Evolutionary conservation across 2,113 vertebrate species (phyloP), one percentile per base, ranked within the genome.

Genomic region (Hucho hucho): DNA sequence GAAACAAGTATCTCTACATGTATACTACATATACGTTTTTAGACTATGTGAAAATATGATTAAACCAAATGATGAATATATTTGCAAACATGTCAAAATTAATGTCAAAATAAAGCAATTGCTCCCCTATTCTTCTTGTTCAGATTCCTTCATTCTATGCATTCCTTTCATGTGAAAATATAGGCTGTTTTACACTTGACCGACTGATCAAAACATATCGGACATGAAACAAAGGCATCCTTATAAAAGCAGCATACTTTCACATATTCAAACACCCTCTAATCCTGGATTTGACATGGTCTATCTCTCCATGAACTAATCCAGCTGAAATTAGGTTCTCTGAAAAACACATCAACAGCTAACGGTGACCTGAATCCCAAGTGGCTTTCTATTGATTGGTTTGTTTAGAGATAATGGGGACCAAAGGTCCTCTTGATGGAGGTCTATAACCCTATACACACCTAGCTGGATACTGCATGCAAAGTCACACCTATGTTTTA

Each of bases 391-490:
- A 79, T 56, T 67, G 64, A 6, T n/a, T 64, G 53, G 25, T 29
- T 76, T 22, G 16, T 64, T 76, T 70, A 43, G 79, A 59, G 32
- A 64, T 59, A 70, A 5, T 76, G 77, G 66, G 64, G 20, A 20
- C 24, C 28, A 20, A 46, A 61, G 7, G 28, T 66, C 20, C 29
- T 66, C 43, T 59, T 22, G 53, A 43, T 58, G 68, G 66, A 63
- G 3, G 4, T 56, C 29, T 70, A 24, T 28, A n/a, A 59, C 11
- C 3, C 13, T 20, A 9, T 11, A 61, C 59, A 64, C 70, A 53
- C 68, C 49, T 58, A 29, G 64, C 64, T 66, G 37, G 46, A 53
- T 49, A 49, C 69, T 81, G 80, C 79, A 88, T 78, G 81, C 83
- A 63, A 46, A 73, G 75, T 47, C 32, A 28, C 65, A 28, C 72